These are phyloP conservation scores for Hyperoplus lanceolatus DNA, from an alignment of 2,797 vertebrate species.

Conservation along the genomic window DNA sequence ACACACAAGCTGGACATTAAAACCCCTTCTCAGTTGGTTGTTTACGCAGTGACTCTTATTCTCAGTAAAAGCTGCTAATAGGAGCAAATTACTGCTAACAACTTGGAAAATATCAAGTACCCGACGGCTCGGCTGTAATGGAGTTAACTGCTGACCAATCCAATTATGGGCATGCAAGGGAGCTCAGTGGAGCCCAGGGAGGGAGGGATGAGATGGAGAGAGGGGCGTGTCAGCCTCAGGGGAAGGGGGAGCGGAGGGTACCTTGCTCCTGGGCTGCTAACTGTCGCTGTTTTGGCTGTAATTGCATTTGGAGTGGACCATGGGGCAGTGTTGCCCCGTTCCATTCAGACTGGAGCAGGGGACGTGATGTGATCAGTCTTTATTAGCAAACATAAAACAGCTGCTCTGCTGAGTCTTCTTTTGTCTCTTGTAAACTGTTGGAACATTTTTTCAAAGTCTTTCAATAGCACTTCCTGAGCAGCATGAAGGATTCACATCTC, in stretches of 20 bases:
- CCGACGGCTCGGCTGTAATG: conserved; percentile 88
- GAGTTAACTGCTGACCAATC: conserved; percentile 92
- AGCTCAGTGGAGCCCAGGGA: conserved; percentile 61
- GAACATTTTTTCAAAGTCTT: neutral
- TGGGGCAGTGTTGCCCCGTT: conserved; percentile 67
- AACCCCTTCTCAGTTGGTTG: conserved; percentile 69
- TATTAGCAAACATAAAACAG: conserved; percentile 75
- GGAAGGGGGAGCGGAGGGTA: conserved; percentile 68
- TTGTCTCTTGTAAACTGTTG: conserved; percentile 61
- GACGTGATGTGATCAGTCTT: conserved; percentile 76
- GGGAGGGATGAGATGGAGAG: conserved; percentile 59
- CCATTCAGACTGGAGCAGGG: conserved; percentile 63
- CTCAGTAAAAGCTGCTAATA: conserved; percentile 90
- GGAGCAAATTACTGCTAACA: conserved; percentile 90
- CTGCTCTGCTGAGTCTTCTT: conserved; percentile 58
- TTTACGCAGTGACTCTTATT: conserved; percentile 88
- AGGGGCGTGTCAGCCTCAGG: conserved; percentile 60
- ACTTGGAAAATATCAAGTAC: conserved; percentile 91
- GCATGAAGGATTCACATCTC: conserved; percentile 9
- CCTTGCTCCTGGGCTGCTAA: conserved; percentile 78
- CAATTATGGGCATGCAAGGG: conserved; percentile 85
- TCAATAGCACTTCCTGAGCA: conserved; percentile 17
- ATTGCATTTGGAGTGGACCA: conserved; percentile 76
- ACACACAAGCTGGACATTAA: conserved; percentile 52
- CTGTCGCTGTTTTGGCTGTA: conserved; percentile 79